Percentiles rank a stretch among this genome's conserved stretches.
These are phyloP conservation scores for Thalassophryne amazonica DNA, from an alignment of 2,797 vertebrate species.

Conservation along the genomic window DNA sequence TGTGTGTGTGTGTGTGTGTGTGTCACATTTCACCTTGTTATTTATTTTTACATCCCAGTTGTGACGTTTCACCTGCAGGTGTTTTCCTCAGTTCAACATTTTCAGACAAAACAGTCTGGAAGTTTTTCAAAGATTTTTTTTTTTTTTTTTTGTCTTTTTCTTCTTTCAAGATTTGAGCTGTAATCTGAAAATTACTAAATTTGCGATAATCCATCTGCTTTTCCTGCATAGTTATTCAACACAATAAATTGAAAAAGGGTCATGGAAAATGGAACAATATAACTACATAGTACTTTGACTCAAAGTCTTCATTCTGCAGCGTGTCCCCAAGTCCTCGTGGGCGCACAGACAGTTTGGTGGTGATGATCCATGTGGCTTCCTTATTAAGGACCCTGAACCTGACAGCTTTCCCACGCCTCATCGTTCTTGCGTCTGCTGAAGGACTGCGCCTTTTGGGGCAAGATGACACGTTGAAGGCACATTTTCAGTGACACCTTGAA, in stretches of 20 bases:
- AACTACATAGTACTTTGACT: constrained; percentile 42
- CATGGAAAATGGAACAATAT: constrained; percentile 40
- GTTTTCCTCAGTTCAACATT: neutral
- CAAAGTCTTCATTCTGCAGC: constrained; percentile 14
- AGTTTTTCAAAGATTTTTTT: too few relatives aligned
- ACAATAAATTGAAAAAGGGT: too few relatives aligned
- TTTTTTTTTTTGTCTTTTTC: too few relatives aligned
- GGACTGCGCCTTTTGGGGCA: too few relatives aligned
- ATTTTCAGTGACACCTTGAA: too few relatives aligned
- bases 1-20: constrained; percentile 23
- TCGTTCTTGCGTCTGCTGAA: too few relatives aligned
- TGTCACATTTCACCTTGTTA: constrained; percentile 35
- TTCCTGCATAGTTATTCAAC: constrained; percentile 13
- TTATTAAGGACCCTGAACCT: too few relatives aligned
- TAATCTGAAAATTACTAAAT: constrained; percentile 12
- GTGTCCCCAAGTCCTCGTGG: constrained; percentile 22
- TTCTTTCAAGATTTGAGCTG: constrained; percentile 1
- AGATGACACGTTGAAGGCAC: too few relatives aligned
- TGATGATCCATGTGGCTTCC: too few relatives aligned
- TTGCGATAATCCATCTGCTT: neutral
- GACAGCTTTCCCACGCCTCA: too few relatives aligned
- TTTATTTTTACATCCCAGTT: constrained; percentile 47
- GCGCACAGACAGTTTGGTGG: constrained; percentile 21
- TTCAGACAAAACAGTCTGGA: constrained; percentile 44
- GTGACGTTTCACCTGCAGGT: constrained; percentile 40